Conservation (phyloP, 2,113 vertebrate genomes). For the Gobius niger region DNA sequence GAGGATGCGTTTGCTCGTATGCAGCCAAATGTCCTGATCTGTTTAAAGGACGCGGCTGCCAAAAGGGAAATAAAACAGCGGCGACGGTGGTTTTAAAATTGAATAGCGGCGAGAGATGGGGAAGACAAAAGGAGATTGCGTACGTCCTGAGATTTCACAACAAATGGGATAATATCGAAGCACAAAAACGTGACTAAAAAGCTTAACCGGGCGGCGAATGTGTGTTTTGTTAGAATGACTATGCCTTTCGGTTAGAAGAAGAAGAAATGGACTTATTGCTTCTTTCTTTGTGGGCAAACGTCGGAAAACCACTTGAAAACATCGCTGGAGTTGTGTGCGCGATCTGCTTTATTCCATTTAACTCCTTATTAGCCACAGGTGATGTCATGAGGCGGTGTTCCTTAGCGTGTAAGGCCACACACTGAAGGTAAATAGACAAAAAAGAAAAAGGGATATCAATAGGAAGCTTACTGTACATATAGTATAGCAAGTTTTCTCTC, state of each 20-base stretch:
- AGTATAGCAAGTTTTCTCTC: too few species aligned
- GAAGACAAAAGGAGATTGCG: slow-evolving; percentile 50
- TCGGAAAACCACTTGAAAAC: too few species aligned
- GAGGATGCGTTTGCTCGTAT: slow-evolving; percentile 49
- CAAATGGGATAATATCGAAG: not conserved
- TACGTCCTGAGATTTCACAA: slow-evolving; percentile 32
- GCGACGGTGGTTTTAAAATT: slow-evolving; percentile 52
- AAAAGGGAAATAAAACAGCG: slow-evolving; percentile 51
- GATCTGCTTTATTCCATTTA: too few species aligned
- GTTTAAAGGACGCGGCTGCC: slow-evolving; percentile 57
- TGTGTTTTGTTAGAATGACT: not conserved
- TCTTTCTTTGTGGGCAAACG: too few species aligned
- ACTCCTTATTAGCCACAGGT: too few species aligned
- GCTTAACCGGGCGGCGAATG: not conserved
- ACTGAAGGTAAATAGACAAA: too few species aligned
- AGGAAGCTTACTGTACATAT: too few species aligned
- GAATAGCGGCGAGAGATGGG: slow-evolving; percentile 32
- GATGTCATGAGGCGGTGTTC: too few species aligned
- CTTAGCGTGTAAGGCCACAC: too few species aligned
- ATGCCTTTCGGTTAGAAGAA: not conserved
- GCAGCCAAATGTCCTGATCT: slow-evolving; percentile 46
- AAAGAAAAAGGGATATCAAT: too few species aligned
- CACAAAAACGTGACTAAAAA: not conserved
- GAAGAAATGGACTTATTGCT: not conserved
- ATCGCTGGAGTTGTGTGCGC: too few species aligned